A percentile compares a stretch with the other conserved stretches of the same genome.
phyloP scores from a whole-genome alignment of 2,888 invertebrate genomes.

The Tethea ocularis region DNA sequence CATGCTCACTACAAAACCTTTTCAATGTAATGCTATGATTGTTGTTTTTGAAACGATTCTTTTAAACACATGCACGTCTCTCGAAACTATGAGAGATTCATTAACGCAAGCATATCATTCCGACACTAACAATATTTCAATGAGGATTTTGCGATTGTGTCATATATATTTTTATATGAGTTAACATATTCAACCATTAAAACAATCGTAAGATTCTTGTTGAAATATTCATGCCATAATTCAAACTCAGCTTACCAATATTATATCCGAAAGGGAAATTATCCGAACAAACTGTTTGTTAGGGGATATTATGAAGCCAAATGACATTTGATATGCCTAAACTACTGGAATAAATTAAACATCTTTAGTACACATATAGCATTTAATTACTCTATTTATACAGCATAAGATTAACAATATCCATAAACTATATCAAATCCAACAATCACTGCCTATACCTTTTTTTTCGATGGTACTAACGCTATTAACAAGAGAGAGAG shows the following conservation, averaged over 20 bases:
- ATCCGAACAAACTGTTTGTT: conserved; percentile 52
- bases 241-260: conserved; percentile 71
- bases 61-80: conserved; percentile 43
- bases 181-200: not conserved
- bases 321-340: conserved; percentile 40
- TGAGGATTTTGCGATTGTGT: conserved; percentile 30
- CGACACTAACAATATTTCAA: conserved; percentile 39
- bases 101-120: conserved; percentile 33
- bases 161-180: not conserved
- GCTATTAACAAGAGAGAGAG: conserved; percentile 80
- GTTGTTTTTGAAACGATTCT: not conserved
- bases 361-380: conserved; percentile 80
- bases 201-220: conserved; percentile 40
- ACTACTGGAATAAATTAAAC: conserved; percentile 79
- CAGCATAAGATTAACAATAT: conserved; percentile 84
- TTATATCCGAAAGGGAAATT: conserved; percentile 52
- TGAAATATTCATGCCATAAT: conserved; percentile 54
- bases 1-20: not conserved
- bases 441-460: conserved; percentile 82
- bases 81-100: conserved; percentile 22
- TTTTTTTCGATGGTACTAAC: conserved; percentile 77
- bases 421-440: conserved; percentile 84
- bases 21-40: not conserved
- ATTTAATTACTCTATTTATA: conserved; percentile 84
- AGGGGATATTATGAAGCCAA: conserved; percentile 56